These are phyloP conservation scores for Griposia aprilina DNA, from an alignment of 2,888 invertebrate genomes.

Conservation along the genomic window DNA sequence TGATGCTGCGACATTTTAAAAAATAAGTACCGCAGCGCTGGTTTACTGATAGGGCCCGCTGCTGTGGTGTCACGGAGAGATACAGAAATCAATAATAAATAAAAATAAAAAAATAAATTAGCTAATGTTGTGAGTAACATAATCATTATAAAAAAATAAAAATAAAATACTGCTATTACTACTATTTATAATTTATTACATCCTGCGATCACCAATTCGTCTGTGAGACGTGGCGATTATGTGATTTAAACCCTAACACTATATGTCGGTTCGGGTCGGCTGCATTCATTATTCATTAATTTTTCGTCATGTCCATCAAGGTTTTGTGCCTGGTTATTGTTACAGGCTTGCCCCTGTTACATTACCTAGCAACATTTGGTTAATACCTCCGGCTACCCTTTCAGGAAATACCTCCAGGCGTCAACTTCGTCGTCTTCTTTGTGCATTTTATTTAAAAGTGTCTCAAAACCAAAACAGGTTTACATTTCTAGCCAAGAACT, in stretches of 20 bases:
- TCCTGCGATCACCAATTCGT: too few relatives aligned
- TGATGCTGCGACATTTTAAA: too few relatives aligned
- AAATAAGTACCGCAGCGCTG: too few relatives aligned
- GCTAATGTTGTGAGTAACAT: too few relatives aligned
- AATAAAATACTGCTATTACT: too few relatives aligned
- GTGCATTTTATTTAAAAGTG: not conserved
- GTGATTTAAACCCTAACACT: not conserved
- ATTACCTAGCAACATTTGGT: not conserved
- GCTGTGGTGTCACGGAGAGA: too few relatives aligned
- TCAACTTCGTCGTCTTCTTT: not conserved
- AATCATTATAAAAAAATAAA: too few relatives aligned
- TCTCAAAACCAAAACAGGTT: conserved; percentile 8
- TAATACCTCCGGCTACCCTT: not conserved
- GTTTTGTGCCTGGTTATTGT: not conserved
- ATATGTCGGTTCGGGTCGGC: not conserved
- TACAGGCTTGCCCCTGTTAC: not conserved
- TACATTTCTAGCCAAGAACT: conserved; percentile 7
- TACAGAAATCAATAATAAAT: too few relatives aligned
- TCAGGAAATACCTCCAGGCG: not conserved
- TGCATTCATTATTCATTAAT: not conserved
- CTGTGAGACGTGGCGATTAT: too few relatives aligned
- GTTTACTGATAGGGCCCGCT: too few relatives aligned
- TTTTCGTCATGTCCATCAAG: not conserved
- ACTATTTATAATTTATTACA: too few relatives aligned
- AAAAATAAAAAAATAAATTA: too few relatives aligned